phyloP scores from a whole-genome alignment of 2,113 vertebrate species.

The Nycticebus coucang region DNA sequence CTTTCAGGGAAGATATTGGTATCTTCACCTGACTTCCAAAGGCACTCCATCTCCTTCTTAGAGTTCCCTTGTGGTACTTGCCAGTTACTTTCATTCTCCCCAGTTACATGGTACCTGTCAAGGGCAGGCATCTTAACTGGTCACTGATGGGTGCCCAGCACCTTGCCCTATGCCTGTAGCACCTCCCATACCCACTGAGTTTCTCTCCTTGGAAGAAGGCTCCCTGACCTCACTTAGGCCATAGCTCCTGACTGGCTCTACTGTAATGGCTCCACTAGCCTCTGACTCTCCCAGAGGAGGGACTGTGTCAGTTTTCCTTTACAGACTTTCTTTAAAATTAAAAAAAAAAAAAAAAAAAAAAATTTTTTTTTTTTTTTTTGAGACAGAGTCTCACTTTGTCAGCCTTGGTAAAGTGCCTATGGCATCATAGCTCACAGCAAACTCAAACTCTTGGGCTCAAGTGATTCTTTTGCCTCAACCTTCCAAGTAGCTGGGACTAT shows the following conservation, averaged over 20 bases:
- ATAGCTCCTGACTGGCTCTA: background rate
- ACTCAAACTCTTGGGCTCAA: no score
- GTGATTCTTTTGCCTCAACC: no score
- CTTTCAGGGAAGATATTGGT: background rate
- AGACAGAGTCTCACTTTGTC: no score
- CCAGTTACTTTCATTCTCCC: background rate
- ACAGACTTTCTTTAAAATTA: background rate
- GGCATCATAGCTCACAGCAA: no score
- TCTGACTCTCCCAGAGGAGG: background rate
- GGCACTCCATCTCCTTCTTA: background rate
- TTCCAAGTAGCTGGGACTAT: no score
- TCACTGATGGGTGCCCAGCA: background rate
- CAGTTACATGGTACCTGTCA: background rate
- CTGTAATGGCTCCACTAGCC: background rate
- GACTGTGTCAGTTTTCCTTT: background rate
- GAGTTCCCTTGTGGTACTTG: background rate
- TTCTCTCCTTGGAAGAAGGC: background rate
- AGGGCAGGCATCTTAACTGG: background rate
- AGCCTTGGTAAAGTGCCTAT: no score
- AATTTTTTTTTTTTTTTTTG: no score
- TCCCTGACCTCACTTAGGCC: background rate
- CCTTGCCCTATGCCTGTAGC: background rate
- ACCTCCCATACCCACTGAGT: background rate
- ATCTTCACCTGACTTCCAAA: background rate
- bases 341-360: no score